Evolutionary conservation across 2,888 invertebrate species (phyloP).

Genomic region (Diogma glabrata): DNA sequence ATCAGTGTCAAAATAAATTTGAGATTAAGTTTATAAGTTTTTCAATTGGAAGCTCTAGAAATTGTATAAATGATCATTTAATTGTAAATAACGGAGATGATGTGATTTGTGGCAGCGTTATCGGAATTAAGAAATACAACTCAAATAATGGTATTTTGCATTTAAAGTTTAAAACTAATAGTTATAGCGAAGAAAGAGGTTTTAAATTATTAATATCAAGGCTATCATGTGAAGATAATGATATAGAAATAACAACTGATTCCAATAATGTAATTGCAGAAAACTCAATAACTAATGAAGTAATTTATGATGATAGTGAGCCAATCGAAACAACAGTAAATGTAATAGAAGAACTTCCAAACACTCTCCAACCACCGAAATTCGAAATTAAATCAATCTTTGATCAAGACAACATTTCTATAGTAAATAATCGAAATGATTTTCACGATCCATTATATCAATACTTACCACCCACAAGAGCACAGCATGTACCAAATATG

Average conservation of each 20-base stretch:
- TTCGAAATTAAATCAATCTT: no score
- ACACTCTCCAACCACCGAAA: no score
- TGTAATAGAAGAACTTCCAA: no score
- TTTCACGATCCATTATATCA: neutral
- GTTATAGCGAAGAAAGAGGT: constrained; percentile 29
- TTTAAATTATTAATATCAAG: constrained; percentile 43
- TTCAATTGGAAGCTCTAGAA: constrained; percentile 36
- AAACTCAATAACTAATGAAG: no score
- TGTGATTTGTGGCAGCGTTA: constrained; percentile 40
- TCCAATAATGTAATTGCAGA: no score
- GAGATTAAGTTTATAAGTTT: constrained; percentile 46
- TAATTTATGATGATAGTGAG: no score
- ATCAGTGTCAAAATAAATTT: constrained; percentile 40
- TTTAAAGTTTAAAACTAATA: constrained; percentile 38
- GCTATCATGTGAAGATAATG: constrained; percentile 30
- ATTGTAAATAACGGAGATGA: constrained; percentile 28
- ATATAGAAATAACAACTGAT: neutral
- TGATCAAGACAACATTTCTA: no score
- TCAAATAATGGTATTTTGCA: constrained; percentile 38
- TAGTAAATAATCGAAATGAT: no score
- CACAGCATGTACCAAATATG: neutral
- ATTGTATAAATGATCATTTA: constrained; percentile 41
- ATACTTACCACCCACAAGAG: constrained; percentile 8
- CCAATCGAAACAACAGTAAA: no score
- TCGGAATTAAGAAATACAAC: constrained; percentile 38